Conservation (phyloP, 2,888 invertebrate genomes). For the Catocala sponsa region DNA sequence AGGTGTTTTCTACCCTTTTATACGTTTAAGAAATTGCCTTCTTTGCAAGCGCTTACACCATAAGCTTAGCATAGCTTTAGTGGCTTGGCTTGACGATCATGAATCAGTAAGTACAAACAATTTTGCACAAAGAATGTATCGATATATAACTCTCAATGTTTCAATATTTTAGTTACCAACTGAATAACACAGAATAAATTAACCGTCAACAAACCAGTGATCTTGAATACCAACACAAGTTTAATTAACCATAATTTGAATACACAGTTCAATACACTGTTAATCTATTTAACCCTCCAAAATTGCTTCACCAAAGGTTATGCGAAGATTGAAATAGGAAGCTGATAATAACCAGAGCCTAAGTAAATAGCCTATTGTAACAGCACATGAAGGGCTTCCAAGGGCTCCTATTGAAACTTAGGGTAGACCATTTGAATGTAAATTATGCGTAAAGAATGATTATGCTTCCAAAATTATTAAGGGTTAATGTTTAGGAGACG, state of each 20-base stretch:
- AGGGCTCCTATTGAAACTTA: slow-evolving; percentile 12
- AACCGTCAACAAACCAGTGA: no score
- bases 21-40: no score
- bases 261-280: not conserved
- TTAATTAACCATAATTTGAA: not conserved
- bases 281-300: not conserved
- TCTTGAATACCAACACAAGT: no score
- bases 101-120: no score
- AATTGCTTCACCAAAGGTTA: slow-evolving; percentile 7
- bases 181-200: no score
- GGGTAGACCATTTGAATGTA: slow-evolving; percentile 16
- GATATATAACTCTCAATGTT: no score
- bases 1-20: no score
- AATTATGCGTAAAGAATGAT: slow-evolving; percentile 20
- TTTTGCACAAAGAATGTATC: no score
- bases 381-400: slow-evolving; percentile 20
- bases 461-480: slow-evolving; percentile 16
- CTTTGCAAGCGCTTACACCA: no score
- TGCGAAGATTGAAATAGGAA: slow-evolving; percentile 21
- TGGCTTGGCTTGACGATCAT: no score
- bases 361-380: slow-evolving; percentile 27
- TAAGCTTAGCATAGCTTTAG: no score
- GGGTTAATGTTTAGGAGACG: slow-evolving; percentile 5
- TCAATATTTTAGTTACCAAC: no score
- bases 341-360: slow-evolving; percentile 21